Percentiles rank a stretch among this genome's conserved stretches.
Conservation (phyloP, 2,888 invertebrate species). For the Marronus borbonicus region DNA sequence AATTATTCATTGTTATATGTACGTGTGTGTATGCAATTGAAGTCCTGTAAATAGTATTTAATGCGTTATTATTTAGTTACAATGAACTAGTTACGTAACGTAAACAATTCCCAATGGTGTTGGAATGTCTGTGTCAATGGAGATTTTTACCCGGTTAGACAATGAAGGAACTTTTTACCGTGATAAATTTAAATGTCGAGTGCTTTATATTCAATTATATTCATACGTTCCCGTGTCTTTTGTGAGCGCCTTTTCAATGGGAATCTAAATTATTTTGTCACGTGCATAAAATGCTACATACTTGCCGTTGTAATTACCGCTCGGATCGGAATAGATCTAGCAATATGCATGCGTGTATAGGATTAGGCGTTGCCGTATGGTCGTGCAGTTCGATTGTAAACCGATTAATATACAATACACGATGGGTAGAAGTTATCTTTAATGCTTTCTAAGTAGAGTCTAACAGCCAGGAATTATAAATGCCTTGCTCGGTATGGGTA, state of each 20-base stretch:
- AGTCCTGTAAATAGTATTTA: slow-evolving; percentile 32
- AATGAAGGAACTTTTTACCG: slow-evolving; percentile 41
- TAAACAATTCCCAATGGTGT: slow-evolving; percentile 27
- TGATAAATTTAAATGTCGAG: slow-evolving; percentile 47
- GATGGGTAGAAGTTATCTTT: not conserved
- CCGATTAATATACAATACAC: not conserved
- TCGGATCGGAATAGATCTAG: slow-evolving; percentile 11
- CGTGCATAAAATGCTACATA: slow-evolving; percentile 36
- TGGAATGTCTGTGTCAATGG: slow-evolving; percentile 34
- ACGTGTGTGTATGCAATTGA: slow-evolving; percentile 20
- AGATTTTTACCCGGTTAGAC: slow-evolving; percentile 35
- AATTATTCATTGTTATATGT: slow-evolving; percentile 10
- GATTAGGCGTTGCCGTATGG: slow-evolving; percentile 17
- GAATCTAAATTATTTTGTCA: slow-evolving; percentile 44
- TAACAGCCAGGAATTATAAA: no score
- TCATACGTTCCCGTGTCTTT: slow-evolving; percentile 40
- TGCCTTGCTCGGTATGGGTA: no score
- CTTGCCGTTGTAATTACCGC: slow-evolving; percentile 17
- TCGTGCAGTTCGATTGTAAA: slow-evolving; percentile 10
- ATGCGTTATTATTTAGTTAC: slow-evolving; percentile 21
- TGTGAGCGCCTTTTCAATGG: slow-evolving; percentile 30
- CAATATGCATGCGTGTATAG: not conserved
- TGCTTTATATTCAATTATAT: slow-evolving; percentile 44
- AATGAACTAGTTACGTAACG: slow-evolving; percentile 44
- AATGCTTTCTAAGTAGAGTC: no score